These are phyloP conservation scores for Saccostrea echinata DNA, from an alignment of 1,140 invertebrate species.

Conservation along the genomic window DNA sequence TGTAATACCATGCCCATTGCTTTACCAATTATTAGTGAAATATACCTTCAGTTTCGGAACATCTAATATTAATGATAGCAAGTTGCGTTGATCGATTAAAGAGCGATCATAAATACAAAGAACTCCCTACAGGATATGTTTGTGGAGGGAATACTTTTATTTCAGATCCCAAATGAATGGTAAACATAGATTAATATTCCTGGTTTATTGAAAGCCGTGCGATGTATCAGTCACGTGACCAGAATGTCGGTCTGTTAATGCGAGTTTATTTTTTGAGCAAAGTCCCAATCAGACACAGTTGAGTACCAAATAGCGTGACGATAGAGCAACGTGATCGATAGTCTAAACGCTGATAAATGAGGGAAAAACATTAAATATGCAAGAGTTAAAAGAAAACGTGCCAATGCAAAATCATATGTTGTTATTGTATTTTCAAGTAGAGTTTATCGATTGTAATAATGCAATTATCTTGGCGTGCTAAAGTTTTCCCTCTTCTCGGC, in stretches of 20 bases:
- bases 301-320: constrained; percentile 16
- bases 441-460: constrained; percentile 9
- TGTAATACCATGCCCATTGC: not conserved
- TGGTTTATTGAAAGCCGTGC: constrained; percentile 27
- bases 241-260: not conserved
- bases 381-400: constrained; percentile 32
- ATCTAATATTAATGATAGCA: constrained; percentile 35
- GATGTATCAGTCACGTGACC: constrained; percentile 10
- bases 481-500: too few species aligned
- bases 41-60: constrained; percentile 27
- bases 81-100: constrained; percentile 34
- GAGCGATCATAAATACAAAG: constrained; percentile 31
- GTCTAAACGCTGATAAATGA: constrained; percentile 14
- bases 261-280: not conserved
- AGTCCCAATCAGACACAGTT: constrained; percentile 28
- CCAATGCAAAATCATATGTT: constrained; percentile 23
- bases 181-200: constrained; percentile 38
- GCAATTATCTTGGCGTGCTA: not conserved
- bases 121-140: constrained; percentile 34
- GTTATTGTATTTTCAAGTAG: constrained; percentile 12
- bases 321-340: not conserved
- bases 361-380: constrained; percentile 28
- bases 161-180: constrained; percentile 36
- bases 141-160: constrained; percentile 32
- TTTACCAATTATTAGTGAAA: constrained; percentile 6